These are phyloP conservation scores for Cecropterus lyciades DNA, from an alignment of 1,140 invertebrate genomes.

Conservation along the genomic window DNA sequence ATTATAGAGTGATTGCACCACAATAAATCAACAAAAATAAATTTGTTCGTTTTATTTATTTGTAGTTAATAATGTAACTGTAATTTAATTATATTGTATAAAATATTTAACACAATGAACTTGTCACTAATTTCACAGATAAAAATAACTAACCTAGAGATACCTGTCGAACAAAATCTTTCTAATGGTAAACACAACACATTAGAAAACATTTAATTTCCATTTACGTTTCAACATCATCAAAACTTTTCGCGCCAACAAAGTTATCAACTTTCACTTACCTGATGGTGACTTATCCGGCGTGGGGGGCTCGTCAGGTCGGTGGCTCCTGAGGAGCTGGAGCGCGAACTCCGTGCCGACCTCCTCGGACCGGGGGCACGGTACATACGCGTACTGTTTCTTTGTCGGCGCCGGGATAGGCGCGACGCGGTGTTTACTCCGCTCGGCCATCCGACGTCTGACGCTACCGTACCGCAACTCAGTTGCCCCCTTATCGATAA, in stretches of 20 bases:
- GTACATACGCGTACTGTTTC: conserved; percentile 84
- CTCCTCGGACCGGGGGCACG: conserved; percentile 85
- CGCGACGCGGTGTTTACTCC: conserved; percentile 76
- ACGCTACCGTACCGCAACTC: conserved; percentile 53
- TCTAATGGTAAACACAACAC: no score
- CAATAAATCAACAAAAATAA: no score
- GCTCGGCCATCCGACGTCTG: conserved; percentile 80
- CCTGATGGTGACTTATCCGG: conserved; percentile 63
- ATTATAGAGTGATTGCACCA: no score
- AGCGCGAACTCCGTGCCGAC: conserved; percentile 79
- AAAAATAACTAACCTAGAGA: no score
- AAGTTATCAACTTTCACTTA: conserved; percentile 44
- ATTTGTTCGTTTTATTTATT: no score
- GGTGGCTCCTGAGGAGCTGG: conserved; percentile 57
- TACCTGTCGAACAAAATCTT: no score
- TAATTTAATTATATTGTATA: no score
- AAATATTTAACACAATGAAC: no score
- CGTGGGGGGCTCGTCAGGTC: conserved; percentile 55
- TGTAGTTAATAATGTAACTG: no score
- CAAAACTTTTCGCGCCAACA: conserved; percentile 56
- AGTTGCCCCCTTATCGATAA: conserved; percentile 65
- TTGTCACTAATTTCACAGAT: no score
- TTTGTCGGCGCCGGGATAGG: conserved; percentile 82
- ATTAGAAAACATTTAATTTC: no score
- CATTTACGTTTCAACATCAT: neutral